Evolutionary conservation across 2,888 invertebrate species (phyloP).

Genomic region (Aleiodes alternator): DNA sequence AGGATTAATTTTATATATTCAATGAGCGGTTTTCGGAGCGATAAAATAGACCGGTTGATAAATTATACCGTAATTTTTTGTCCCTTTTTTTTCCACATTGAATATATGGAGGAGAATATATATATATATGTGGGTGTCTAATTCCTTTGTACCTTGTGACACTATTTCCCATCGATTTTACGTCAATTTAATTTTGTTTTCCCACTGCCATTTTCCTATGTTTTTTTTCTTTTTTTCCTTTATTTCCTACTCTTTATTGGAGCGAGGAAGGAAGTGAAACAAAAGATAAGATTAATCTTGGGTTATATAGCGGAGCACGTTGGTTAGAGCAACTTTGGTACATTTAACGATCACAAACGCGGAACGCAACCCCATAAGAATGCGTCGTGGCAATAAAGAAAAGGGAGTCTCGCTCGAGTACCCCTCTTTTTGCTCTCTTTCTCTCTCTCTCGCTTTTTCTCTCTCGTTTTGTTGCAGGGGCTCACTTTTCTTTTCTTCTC

Average conservation of each 20-base stretch:
- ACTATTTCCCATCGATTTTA: too few species aligned
- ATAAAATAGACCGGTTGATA: not conserved
- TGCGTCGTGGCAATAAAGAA: conserved; percentile 31
- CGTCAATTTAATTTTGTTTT: not conserved
- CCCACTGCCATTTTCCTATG: not conserved
- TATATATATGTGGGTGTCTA: not conserved
- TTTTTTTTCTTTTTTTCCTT: not conserved
- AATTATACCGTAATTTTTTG: too few species aligned
- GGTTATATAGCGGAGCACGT: not conserved
- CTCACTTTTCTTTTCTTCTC: conserved; percentile 23
- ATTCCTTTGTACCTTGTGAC: too few species aligned
- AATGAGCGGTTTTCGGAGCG: not conserved
- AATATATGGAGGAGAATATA: not conserved
- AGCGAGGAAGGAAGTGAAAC: not conserved
- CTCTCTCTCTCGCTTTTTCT: not conserved
- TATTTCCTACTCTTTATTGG: not conserved
- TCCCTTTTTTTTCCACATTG: too few species aligned
- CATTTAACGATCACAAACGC: conserved; percentile 26
- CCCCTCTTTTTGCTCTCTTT: not conserved
- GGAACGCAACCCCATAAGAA: conserved; percentile 31
- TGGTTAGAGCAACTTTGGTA: conserved; percentile 6
- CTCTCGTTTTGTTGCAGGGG: not conserved
- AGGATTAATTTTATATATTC: conserved; percentile 26
- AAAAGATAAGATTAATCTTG: conserved; percentile 33
- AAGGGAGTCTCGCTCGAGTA: conserved; percentile 30